Evolutionary conservation across 37 sponge, comb jelly and placozoan genomes (phyloP), one percentile per base, ranked within the genome.

Genomic region (Theonella swinhoei): DNA sequence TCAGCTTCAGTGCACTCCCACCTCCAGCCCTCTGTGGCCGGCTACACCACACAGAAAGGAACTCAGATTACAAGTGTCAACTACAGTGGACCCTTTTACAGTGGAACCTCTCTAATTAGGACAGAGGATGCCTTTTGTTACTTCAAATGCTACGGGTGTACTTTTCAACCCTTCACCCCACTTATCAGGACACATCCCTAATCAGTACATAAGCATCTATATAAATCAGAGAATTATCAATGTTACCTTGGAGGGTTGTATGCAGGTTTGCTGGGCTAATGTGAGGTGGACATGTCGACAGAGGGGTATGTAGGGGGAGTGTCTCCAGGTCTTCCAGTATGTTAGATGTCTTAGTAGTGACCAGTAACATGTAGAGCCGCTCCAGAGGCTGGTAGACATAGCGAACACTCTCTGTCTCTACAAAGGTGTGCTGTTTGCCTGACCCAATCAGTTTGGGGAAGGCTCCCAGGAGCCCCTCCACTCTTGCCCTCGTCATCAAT

Each of bases 311-410:
- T n/a, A n/a, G 93, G 14, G 95, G 74, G 7, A 98, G 82, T 32
- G 97, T 96, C 70, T 99, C 99, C 72, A 99, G 71, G 84, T 99
- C 99, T 79, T 96, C 99, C n/a, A 99, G 83, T 40, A 99, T 99
- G 73, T 99, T 99, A 64, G 89, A 87, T 23, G 91, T 77, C 76
- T 92, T 99, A 31, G 99, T 99, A 25, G 99, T 99, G 39, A 99
- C 90, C 32, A 99, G 91, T 1, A 99, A 75, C 83, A 96, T 90
- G 84, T 95, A 98, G 39, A 98, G 81, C 36, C 80, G 81, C 65
- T 98, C 97, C 76, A 98, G 78, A 19, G 99, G 97, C 82, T 98
- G 99, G 86, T 98, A 98, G 29, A 98, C 99, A 59, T 96, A 98
- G 62, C 99, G 90, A 4, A 98, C 99, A 66, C 90, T 90, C 92